phyloP scores from a whole-genome alignment of 2,888 invertebrate genomes.

The Leptinotarsa peninsularis region DNA sequence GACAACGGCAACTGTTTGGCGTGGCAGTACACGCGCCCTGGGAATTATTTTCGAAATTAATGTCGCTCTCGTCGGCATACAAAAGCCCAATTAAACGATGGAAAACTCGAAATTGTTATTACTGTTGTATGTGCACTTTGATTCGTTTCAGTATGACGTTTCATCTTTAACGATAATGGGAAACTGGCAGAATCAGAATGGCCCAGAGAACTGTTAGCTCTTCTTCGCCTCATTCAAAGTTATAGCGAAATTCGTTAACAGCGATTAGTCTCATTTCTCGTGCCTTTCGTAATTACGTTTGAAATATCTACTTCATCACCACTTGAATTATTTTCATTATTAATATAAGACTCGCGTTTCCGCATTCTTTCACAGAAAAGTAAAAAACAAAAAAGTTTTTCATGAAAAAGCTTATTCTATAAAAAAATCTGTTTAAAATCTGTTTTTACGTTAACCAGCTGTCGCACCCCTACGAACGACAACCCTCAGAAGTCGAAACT shows the following conservation, averaged over 20 bases:
- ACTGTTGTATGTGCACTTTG: slow-evolving; percentile 29
- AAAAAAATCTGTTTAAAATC: too few species aligned
- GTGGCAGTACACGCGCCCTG: slow-evolving; percentile 33
- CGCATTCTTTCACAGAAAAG: too few species aligned
- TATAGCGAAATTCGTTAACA: slow-evolving; percentile 4
- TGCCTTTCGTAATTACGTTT: background rate
- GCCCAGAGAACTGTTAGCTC: slow-evolving; percentile 31
- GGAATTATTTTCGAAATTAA: slow-evolving; percentile 41
- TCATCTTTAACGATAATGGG: slow-evolving; percentile 42
- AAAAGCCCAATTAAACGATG: slow-evolving; percentile 41
- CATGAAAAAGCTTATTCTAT: too few species aligned
- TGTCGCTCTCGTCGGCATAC: slow-evolving; percentile 36
- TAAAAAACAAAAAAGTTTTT: too few species aligned
- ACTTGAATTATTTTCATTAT: too few species aligned
- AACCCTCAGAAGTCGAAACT: too few species aligned
- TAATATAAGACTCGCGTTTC: too few species aligned
- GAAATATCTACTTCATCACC: too few species aligned
- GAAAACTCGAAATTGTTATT: slow-evolving; percentile 42
- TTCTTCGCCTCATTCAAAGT: slow-evolving; percentile 20
- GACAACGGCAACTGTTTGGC: slow-evolving; percentile 36
- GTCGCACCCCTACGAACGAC: too few species aligned
- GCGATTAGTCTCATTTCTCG: background rate
- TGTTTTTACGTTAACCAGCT: too few species aligned
- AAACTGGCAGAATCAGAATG: slow-evolving; percentile 34
- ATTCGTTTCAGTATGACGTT: slow-evolving; percentile 34